Conservation (phyloP, 2,888 invertebrate genomes). For the Tetragonisca angustula region DNA sequence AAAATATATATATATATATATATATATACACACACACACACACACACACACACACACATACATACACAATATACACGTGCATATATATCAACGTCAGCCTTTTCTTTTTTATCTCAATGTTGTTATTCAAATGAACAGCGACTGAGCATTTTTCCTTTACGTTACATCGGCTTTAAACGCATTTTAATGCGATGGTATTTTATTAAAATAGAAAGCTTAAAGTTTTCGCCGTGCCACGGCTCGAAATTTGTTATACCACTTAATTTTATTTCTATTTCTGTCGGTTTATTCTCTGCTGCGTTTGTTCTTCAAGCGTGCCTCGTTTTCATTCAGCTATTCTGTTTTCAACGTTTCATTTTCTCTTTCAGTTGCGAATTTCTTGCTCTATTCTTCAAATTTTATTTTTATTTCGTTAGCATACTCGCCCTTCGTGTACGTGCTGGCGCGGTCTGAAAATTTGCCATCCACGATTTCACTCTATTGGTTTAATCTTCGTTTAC, state of each 20-base stretch:
- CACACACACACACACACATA: no score
- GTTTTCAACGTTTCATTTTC: no score
- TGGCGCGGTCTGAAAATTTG: background rate
- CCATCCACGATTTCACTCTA: background rate
- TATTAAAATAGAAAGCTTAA: background rate
- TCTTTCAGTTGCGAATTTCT: no score
- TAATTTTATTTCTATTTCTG: no score
- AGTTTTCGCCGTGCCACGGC: background rate
- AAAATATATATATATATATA: background rate
- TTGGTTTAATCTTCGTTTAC: background rate
- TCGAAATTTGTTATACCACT: no score
- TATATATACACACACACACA: no score
- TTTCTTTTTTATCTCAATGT: background rate
- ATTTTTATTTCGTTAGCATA: no score
- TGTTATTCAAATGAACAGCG: background rate
- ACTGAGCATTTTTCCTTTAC: background rate
- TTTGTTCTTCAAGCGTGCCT: no score
- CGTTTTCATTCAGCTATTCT: no score
- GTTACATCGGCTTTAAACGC: background rate
- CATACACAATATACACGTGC: no score
- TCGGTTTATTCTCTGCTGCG: no score
- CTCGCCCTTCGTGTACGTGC: background rate
- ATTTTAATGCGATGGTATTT: background rate
- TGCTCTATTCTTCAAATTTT: no score
- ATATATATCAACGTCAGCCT: background rate